Base-by-base conservation (phyloP, 2,113 vertebrate species). In the Hassar affinis region DNA sequence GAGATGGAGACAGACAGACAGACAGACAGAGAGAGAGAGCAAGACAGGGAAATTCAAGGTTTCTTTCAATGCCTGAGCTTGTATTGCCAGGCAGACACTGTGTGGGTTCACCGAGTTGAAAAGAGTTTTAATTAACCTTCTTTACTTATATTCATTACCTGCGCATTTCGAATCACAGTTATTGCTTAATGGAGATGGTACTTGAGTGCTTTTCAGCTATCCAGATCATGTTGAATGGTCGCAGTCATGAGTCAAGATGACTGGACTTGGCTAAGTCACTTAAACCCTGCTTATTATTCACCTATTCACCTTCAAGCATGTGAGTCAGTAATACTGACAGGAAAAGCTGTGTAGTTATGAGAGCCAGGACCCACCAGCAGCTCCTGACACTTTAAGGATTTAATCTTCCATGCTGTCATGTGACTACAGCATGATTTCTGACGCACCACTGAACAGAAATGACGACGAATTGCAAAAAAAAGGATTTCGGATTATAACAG, bases 321-420 rank as follows among this genome's bases (percentile, higher is more conserved):
- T 3, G 18, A 7, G 3, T 35, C 30, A 25, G 49, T 12, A 54
- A 18, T 6, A 22, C 47, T 6, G 15, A 52, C 30, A 17, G 45
- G 2, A 30, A 52, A 52, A 30, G 2, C 22, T 18, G 47, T 52
- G 71, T 27, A 9, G 27, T 33, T 52, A 9, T 0, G 3, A 52
- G 27, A 30, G n/a, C 47, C 6, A 49, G 33, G 9, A 71, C 38
- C 20, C 25, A 76, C 49, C 27, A 33, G 4, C 49, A 12, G 49
- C 74, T 54, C 49, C 72, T 10, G 17, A 30, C 15, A 75, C 72
- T 76, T 33, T 22, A 35, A 56, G 20, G 2, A 30, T 56, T 77
- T 77, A 56, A 77, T 77, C 74, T 77, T 38, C 33, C 51, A 25
- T 56, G 51, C 51, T 25, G 74, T 38, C 51, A 56, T 77, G 30